Base-by-base conservation (phyloP, 2,113 vertebrate genomes). In the Diphyllodes magnificus region DNA sequence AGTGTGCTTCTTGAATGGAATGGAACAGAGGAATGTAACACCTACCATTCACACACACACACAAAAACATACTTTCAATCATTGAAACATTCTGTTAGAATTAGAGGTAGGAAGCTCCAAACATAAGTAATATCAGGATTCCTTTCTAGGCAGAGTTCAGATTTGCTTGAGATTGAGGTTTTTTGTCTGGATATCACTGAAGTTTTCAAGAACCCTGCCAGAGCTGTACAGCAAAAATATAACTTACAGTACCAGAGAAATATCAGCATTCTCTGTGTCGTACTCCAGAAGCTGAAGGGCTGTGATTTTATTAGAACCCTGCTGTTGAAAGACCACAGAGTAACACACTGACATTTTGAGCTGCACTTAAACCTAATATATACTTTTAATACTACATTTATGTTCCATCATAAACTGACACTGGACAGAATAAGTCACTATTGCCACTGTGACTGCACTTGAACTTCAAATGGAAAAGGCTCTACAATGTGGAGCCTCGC, bases 251-350 rank as follows among this genome's bases (percentile, higher is more conserved):
- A 93, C 81, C 79, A 97, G 79, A 88, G 88, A 35, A 85, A 28
- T 72, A 87, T 93, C 76, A 86, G 95, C 70, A 64, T 79, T 88
- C 54, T 86, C 51, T 40, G 71, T 84, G 65, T 81, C 88, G 77
- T 51, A 95, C 95, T 97, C 87, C 94, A 95, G 92, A 94, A 86
- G 75, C 49, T 90, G 90, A 91, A 94, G 78, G 73, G 57, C 45
- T 90, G 47, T 82, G 49, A 96, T 75, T 89, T 96, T 93, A 95
- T 96, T 96, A 78, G 31, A 94, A 95, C 33, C 31, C 69, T 70
- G 75, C 82, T 95, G 37, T 77, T 94, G 77, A 47, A 86, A 97
- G 97, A 97, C 97, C 97, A 89, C 96, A 97, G 57, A 90, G 86
- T 93, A 96, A 95, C 92, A 95, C 70, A 83, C 93, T 97, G 95